A percentile compares a stretch with the other conserved stretches of the same genome.
phyloP scores from a whole-genome alignment of 1,140 invertebrate species.

The Phortica variegata region DNA sequence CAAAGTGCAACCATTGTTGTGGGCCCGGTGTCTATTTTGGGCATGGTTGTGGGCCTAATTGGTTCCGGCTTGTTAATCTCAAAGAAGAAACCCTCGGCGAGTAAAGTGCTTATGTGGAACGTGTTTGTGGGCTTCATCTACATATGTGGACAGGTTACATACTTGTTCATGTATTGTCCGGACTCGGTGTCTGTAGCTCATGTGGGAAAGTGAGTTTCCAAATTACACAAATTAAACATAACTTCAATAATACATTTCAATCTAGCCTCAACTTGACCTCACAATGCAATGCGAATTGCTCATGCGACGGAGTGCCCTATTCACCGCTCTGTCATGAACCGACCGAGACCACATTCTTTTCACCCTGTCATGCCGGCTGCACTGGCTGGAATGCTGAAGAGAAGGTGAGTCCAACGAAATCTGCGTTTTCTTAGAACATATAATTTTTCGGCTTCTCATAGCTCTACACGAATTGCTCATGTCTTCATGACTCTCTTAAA shows the following conservation, averaged over 20 bases:
- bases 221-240: background rate
- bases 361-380: constrained; percentile 67
- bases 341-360: constrained; percentile 62
- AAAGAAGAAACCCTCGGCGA: constrained; percentile 64
- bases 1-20: constrained; percentile 65
- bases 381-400: constrained; percentile 30
- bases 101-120: constrained; percentile 66
- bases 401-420: constrained; percentile 29
- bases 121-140: constrained; percentile 63
- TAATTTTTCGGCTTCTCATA: constrained; percentile 13
- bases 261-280: constrained; percentile 60
- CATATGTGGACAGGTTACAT: constrained; percentile 59
- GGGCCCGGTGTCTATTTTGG: constrained; percentile 62
- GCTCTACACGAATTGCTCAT: constrained; percentile 21
- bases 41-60: constrained; percentile 66
- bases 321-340: constrained; percentile 63
- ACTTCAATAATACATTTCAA: no score
- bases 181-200: constrained; percentile 26
- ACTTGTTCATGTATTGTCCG: constrained; percentile 65
- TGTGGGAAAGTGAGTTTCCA: constrained; percentile 33
- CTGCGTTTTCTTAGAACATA: constrained; percentile 23
- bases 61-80: constrained; percentile 65
- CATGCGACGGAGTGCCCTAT: constrained; percentile 61
- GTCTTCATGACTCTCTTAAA: no score
- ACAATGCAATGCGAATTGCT: constrained; percentile 61